Evolutionary conservation across 2,888 invertebrate species (phyloP), one percentile per base, ranked within the genome.

Genomic region (Aspidapion aeneum): DNA sequence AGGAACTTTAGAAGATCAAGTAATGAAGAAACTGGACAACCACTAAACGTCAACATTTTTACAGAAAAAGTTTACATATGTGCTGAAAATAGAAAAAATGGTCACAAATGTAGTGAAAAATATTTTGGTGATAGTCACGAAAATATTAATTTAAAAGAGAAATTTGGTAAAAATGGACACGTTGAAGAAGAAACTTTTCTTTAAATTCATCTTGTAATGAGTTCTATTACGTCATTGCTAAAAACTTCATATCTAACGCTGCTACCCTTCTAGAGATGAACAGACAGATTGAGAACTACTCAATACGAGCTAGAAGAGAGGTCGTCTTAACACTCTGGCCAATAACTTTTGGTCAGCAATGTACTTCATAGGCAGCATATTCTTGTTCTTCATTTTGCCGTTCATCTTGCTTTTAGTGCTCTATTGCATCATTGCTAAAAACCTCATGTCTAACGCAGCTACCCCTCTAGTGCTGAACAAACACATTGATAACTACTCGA

Each of bases 201-300:
- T 55, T 74, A 63, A 67, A 61, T 21, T 35, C 21, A 52, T 55
- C 7, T 18, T 16, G 16, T 16, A 17, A 35, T 17, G 19, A 12
- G 18, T n/a, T n/a, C n/a, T 96, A 96, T 80, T 87, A 90, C 73
- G 84, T 92, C 74, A 94, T 94, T 74, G 92, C 93, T 58, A 88
- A 88, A 75, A 91, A 91, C 75, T 84, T 95, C 68, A 90, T 94
- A 77, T 87, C 88, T 57, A 85, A 87, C 70, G 84, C 83, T 2
- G 85, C 88, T 55, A 87, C 86, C 73, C 83, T 89, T 58, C 12
- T 57, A 16, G 86, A 88, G 49, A 83, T 88, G 79, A 88, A 88
- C 70, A 90, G 90, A 77, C 89, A 88, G 67, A 85, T 88, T 62
- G 87, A 90, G 66, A 88, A 87, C 56, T 87, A 88, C 74, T 88